Percentiles rank a stretch among this genome's conserved stretches.
These are phyloP conservation scores for Narcine bancroftii DNA, from an alignment of 2,113 vertebrate genomes.

Conservation along the genomic window DNA sequence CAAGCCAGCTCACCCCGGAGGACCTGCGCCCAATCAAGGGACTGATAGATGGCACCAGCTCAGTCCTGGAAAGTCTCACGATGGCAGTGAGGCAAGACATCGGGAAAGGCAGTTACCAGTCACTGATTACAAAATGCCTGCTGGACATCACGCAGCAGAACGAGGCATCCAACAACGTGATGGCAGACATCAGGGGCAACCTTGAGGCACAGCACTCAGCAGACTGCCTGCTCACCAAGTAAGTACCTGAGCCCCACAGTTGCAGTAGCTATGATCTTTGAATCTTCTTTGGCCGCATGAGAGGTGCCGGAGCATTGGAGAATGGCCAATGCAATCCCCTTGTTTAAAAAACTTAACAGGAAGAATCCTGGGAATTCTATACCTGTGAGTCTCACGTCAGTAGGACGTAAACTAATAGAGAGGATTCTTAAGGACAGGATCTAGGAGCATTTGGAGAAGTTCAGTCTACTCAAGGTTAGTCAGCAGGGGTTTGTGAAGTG, in stretches of 20 bases:
- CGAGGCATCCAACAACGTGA: not conserved
- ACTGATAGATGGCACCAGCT: not conserved
- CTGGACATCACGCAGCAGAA: not conserved
- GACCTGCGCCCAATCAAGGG: not conserved
- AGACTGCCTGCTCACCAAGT: not conserved
- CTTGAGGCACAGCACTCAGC: not conserved
- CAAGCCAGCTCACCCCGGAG: not conserved
- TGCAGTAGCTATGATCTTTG: too few relatives aligned
- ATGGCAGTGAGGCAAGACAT: not conserved
- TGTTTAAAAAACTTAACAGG: too few relatives aligned
- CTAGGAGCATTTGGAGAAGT: too few relatives aligned
- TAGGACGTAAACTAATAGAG: too few relatives aligned
- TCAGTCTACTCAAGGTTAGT: too few relatives aligned
- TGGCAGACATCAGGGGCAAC: not conserved
- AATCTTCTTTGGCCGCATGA: too few relatives aligned
- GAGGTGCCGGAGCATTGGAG: too few relatives aligned
- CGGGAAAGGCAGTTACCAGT: not conserved
- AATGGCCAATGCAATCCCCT: too few relatives aligned
- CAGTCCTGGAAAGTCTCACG: not conserved
- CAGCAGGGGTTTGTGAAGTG: too few relatives aligned
- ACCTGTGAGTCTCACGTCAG: too few relatives aligned
- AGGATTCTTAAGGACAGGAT: too few relatives aligned
- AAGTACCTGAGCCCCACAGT: not conserved
- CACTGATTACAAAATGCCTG: not conserved
- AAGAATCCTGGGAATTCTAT: too few relatives aligned